A percentile compares a stretch with the other conserved stretches of the same genome.
phyloP scores from a whole-genome alignment of 1,140 invertebrate species.

The Stenopsyche tienmushanensis region DNA sequence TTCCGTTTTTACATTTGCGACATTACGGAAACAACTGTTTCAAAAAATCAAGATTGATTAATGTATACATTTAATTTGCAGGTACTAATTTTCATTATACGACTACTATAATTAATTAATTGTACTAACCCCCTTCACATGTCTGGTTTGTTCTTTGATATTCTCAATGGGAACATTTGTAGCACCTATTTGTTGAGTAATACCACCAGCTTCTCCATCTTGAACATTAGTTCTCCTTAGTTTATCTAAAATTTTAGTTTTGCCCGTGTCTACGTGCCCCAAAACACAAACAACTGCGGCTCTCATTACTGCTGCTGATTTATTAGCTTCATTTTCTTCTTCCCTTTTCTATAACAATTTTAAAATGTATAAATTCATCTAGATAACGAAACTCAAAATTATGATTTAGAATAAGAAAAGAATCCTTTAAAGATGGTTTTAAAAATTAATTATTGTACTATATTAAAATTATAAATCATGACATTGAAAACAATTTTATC shows the following conservation, averaged over 20 bases:
- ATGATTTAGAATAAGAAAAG: slow-evolving; percentile 7
- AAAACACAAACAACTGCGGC: slow-evolving; percentile 97
- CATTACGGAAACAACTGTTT: no score
- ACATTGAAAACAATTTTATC: no score
- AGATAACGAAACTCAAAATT: background rate
- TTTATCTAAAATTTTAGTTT: slow-evolving; percentile 99
- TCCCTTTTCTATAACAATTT: slow-evolving; percentile 66
- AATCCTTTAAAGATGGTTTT: slow-evolving; percentile 24
- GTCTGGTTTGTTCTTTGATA: slow-evolving; percentile 91
- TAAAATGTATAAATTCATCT: slow-evolving; percentile 20
- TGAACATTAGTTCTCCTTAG: slow-evolving; percentile 93
- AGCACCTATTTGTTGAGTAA: slow-evolving; percentile 99
- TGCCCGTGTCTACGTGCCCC: slow-evolving; percentile 99
- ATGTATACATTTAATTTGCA: no score
- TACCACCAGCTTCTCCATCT: slow-evolving; percentile 98
- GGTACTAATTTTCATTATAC: no score
- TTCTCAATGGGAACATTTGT: slow-evolving; percentile 98
- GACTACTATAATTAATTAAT: no score
- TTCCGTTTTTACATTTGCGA: no score
- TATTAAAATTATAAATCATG: no score
- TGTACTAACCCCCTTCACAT: slow-evolving; percentile 79
- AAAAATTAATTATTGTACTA: no score
- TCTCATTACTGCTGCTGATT: slow-evolving; percentile 75
- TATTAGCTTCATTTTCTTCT: slow-evolving; percentile 81
- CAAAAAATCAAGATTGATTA: no score